These are phyloP conservation scores for Strigamia maritima DNA, from an alignment of 2,888 invertebrate genomes.

Conservation along the genomic window DNA sequence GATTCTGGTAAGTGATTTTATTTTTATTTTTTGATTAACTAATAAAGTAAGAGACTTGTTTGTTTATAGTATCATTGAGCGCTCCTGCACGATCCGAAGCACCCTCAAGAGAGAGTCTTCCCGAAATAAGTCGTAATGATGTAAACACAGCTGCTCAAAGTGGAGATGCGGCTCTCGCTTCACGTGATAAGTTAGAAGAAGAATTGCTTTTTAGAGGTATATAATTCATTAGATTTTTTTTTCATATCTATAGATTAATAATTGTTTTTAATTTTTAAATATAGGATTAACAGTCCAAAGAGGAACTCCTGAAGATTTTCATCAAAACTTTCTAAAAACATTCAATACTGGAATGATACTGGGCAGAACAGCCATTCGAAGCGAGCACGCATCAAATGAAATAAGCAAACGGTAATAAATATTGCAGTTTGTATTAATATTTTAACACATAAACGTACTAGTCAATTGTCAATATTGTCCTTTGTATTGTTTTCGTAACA, in stretches of 20 bases:
- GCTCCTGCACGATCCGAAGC: background rate
- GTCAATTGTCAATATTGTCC: no score
- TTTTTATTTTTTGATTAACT: background rate
- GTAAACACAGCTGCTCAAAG: background rate
- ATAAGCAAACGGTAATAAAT: background rate
- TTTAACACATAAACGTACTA: no score
- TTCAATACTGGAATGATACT: slow-evolving; percentile 36
- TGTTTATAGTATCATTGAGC: background rate
- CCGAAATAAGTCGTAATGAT: background rate
- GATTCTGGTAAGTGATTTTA: background rate
- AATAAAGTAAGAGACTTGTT: background rate
- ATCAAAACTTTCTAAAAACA: slow-evolving; percentile 39
- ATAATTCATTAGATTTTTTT: background rate
- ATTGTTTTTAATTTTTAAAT: background rate
- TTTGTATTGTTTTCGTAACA: no score
- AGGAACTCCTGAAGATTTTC: slow-evolving; percentile 39
- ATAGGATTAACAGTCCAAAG: slow-evolving; percentile 35
- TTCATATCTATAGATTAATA: background rate
- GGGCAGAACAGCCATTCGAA: slow-evolving; percentile 13
- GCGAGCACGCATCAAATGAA: background rate
- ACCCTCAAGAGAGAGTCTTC: background rate
- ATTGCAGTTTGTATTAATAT: no score
- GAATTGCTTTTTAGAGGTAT: slow-evolving; percentile 9
- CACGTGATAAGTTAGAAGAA: slow-evolving; percentile 26
- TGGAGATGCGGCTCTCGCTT: slow-evolving; percentile 16